phyloP scores from a whole-genome alignment of 2,797 vertebrate species.

The Dromococcyx pavoninus region DNA sequence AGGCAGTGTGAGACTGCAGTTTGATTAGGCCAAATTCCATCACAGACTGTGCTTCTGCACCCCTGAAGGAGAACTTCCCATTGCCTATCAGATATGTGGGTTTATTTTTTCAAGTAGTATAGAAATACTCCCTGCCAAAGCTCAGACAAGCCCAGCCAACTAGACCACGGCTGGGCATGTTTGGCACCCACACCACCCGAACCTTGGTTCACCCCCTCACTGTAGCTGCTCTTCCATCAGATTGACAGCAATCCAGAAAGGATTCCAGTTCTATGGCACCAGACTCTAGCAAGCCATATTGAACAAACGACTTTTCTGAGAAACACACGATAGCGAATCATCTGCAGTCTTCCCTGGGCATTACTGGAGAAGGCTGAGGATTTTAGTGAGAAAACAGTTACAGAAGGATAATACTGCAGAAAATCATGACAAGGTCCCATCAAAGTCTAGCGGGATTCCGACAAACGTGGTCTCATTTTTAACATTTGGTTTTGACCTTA shows the following conservation, averaged over 20 bases:
- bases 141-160: neutral
- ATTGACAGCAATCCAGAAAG: no score
- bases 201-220: neutral
- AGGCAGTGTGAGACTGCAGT: neutral
- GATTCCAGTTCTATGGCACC: neutral
- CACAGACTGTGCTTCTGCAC: neutral
- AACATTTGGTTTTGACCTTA: neutral
- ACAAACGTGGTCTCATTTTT: neutral
- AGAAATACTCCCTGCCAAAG: neutral
- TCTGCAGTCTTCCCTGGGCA: neutral
- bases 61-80: neutral
- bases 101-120: neutral
- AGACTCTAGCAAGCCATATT: no score
- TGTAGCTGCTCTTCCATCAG: neutral
- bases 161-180: neutral
- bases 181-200: neutral
- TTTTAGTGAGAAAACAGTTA: neutral
- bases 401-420: neutral
- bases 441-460: neutral
- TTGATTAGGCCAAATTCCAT: neutral
- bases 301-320: neutral
- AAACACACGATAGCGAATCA: no score
- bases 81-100: rapidly evolving
- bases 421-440: neutral
- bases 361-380: neutral